These are phyloP conservation scores for Silurus aristotelis DNA, from an alignment of 2,797 vertebrate species.

Conservation along the genomic window DNA sequence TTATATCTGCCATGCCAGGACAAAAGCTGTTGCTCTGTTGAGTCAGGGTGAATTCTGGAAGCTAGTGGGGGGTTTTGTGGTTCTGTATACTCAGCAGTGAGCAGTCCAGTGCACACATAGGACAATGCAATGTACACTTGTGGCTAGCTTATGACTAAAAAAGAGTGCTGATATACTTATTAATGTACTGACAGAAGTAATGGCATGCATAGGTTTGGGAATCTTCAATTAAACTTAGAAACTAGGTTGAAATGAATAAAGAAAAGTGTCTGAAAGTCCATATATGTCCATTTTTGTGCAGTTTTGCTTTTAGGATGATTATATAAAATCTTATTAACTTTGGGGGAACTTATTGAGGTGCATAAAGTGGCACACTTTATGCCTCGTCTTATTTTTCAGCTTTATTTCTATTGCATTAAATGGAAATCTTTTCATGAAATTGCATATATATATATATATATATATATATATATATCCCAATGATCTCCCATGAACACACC, in stretches of 20 bases:
- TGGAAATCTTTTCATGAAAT: background rate
- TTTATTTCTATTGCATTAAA: background rate
- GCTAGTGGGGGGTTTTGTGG: constrained; percentile 12
- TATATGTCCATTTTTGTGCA: background rate
- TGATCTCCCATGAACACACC: constrained; percentile 10
- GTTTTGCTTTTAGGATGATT: background rate
- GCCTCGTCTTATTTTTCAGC: background rate
- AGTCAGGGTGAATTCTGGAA: background rate
- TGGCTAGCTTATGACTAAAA: background rate
- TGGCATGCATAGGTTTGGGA: no score
- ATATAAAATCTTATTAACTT: background rate
- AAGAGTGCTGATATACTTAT: background rate
- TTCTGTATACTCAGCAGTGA: constrained; percentile 44
- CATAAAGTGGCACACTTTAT: background rate
- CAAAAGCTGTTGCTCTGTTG: constrained; percentile 13
- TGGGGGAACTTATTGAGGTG: background rate
- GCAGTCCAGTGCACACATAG: background rate
- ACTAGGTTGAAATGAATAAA: background rate
- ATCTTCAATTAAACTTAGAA: background rate
- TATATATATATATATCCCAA: background rate
- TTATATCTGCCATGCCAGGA: constrained; percentile 30
- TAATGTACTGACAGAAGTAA: background rate
- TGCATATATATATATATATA: background rate
- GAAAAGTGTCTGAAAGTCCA: background rate
- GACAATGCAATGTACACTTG: background rate